Evolutionary conservation across 92 coral and sea anemone species (phyloP).

Genomic region (Epizoanthus rinbou): DNA sequence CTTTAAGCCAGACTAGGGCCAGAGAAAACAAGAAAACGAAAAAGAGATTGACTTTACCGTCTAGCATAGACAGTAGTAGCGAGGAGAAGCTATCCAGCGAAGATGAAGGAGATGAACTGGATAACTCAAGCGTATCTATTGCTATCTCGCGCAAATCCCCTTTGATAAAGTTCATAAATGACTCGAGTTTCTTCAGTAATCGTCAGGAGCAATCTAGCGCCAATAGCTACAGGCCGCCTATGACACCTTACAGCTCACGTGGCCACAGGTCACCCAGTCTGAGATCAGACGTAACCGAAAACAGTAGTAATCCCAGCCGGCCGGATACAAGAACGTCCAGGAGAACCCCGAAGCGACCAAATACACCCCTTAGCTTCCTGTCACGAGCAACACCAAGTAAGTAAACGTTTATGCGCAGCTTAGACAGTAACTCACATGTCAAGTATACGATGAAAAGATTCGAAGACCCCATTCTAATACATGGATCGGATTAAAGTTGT

Average conservation of each 20-base stretch:
- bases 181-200: slow-evolving; percentile 2
- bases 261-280: slow-evolving; percentile 38
- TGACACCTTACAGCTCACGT: slow-evolving; percentile 33
- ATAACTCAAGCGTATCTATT: slow-evolving; percentile 10
- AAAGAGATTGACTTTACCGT: background rate
- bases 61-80: background rate
- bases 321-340: slow-evolving; percentile 12
- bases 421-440: too few relatives aligned
- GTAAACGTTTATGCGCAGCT: background rate
- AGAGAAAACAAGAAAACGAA: background rate
- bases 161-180: slow-evolving; percentile 22
- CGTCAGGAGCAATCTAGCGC: slow-evolving; percentile 28
- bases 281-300: slow-evolving; percentile 14
- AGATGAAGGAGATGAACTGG: background rate
- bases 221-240: slow-evolving; percentile 38
- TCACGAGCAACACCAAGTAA: slow-evolving; percentile 45
- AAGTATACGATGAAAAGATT: too few relatives aligned
- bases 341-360: background rate
- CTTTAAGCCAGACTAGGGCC: background rate
- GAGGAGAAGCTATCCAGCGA: background rate
- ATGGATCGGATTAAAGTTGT: too few relatives aligned
- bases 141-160: slow-evolving; percentile 14
- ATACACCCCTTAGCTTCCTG: slow-evolving; percentile 14
- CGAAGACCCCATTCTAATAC: too few relatives aligned
- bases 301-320: slow-evolving; percentile 27